Evolutionary conservation across 2,888 invertebrate species (phyloP).

Genomic region (Rhagonycha lutea): DNA sequence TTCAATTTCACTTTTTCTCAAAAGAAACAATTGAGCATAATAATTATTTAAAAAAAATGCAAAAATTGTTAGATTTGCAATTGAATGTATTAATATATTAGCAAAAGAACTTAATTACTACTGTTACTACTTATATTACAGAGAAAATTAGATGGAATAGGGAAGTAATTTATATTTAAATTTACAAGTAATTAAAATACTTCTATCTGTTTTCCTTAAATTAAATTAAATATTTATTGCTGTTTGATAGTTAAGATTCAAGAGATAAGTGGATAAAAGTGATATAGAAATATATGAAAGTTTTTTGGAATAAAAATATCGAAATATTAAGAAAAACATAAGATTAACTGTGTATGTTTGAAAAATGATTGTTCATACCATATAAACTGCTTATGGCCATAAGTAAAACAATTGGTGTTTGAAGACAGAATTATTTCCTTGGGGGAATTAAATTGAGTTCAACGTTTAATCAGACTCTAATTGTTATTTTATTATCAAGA

Average conservation of each 20-base stretch:
- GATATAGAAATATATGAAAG: too few species aligned
- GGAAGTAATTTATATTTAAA: background rate
- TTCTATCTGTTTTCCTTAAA: background rate
- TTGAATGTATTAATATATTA: background rate
- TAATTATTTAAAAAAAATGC: background rate
- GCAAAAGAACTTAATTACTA: background rate
- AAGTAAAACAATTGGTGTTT: background rate
- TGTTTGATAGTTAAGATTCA: background rate
- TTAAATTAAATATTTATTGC: background rate
- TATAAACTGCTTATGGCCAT: background rate
- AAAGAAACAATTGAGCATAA: background rate
- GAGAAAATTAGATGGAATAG: background rate
- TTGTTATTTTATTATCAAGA: background rate
- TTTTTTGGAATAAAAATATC: too few species aligned
- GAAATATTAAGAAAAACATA: too few species aligned
- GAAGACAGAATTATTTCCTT: background rate
- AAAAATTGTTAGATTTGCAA: background rate
- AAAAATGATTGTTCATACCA: background rate
- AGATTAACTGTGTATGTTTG: too few species aligned
- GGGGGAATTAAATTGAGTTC: background rate
- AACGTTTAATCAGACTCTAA: background rate
- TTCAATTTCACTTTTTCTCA: background rate
- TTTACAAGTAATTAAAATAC: background rate
- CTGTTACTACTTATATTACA: background rate
- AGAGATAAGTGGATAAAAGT: background rate